phyloP scores from a whole-genome alignment of 2,888 invertebrate species.

The Sepiola atlantica region DNA sequence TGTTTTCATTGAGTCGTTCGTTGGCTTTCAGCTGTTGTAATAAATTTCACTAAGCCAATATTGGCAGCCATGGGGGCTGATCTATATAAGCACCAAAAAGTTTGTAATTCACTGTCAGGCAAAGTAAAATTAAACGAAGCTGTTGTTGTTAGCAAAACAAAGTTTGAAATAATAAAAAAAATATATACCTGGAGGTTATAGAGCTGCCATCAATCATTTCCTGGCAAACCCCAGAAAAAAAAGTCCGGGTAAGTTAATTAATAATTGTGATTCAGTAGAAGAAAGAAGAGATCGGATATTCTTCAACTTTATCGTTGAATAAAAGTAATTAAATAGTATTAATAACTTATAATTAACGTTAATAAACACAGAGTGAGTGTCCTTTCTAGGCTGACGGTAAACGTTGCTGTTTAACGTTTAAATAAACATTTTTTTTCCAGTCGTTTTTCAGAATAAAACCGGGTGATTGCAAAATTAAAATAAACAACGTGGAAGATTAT shows the following conservation, averaged over 20 bases:
- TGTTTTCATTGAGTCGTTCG: too few relatives aligned
- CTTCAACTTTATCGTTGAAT: not conserved
- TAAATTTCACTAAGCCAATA: too few relatives aligned
- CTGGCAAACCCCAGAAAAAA: not conserved
- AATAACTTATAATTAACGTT: not conserved
- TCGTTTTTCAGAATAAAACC: not conserved
- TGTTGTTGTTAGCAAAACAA: not conserved
- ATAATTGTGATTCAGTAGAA: not conserved
- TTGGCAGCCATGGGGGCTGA: not conserved
- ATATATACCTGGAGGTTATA: not conserved
- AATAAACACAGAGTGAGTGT: not conserved
- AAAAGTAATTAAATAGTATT: not conserved
- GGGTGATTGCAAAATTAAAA: not conserved
- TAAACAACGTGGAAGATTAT: not conserved
- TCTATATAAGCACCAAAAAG: not conserved
- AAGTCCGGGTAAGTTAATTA: not conserved
- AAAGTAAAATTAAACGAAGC: not conserved
- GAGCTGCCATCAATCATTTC: not conserved
- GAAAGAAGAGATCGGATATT: not conserved
- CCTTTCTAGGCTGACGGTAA: not conserved
- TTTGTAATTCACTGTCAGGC: not conserved
- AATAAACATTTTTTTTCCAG: not conserved
- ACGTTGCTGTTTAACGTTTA: not conserved
- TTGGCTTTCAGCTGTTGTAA: too few relatives aligned
- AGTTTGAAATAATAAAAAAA: not conserved